Base-by-base conservation (phyloP, 2,113 vertebrate species). In the Columba janthina region DNA sequence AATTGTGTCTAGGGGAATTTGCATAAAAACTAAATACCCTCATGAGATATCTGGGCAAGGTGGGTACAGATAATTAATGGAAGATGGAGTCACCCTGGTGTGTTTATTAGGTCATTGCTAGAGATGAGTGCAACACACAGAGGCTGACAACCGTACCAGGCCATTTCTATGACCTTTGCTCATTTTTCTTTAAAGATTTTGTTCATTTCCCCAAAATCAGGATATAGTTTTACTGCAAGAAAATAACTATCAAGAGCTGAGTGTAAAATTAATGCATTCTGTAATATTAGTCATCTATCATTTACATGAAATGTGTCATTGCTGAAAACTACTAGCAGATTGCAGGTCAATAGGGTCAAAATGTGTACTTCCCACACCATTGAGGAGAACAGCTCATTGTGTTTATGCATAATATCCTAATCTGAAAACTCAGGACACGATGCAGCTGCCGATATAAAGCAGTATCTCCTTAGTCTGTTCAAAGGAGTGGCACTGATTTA, bases 241-340 rank as follows among this genome's bases (percentile, higher is more conserved):
- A 93, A 91, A 8, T 44, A 62, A 71, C 75, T 48, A 32, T 12
- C 11, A 32, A 51, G 72, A 80, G 85, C 71, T 85, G 51, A 50
- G 48, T 42, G 22, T 28, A 70, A 89, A 89, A 54, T 29, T 5
- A 66, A 89, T 58, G 28, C 31, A 48, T 73, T 85, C 74, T 85
- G 42, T 76, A 82, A 83, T 88, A 89, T 66, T 74, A 95, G 81
- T 88, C 18, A 96, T 96, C 93, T 80, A 88, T 96, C 91, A 95
- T 95, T 93, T 89, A 76, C 17, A 90, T 77, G 75, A 95, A 91
- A 75, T 71, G 67, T 90, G 71, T 93, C 95, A 97, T 95, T 95
- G 82, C 67, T 3, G 2, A 85, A 94, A 96, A 83, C 89, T 71
- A 54, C 34, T 61, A 96, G 90, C 91, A 97, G 82, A 80, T 92